Conservation (phyloP, 2,113 vertebrate genomes). For the Seriola aureovittata region DNA sequence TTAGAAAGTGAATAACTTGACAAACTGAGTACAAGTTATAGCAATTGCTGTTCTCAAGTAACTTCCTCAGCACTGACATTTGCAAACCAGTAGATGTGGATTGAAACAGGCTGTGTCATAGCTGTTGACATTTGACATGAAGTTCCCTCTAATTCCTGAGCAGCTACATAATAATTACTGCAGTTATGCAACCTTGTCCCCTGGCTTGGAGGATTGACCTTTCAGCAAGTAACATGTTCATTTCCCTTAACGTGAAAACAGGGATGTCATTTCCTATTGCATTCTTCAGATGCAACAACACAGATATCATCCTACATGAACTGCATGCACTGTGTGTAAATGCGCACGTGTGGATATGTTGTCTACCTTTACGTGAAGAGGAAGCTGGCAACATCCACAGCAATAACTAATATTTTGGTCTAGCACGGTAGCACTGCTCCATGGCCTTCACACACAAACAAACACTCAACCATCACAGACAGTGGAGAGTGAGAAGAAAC, state of each 20-base stretch:
- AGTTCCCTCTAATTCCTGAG: constrained; percentile 64
- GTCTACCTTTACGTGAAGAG: neutral
- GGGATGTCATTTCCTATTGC: constrained; percentile 66
- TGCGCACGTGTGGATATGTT: neutral
- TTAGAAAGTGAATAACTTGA: neutral
- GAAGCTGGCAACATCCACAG: neutral
- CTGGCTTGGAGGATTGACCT: constrained; percentile 70
- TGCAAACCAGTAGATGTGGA: constrained; percentile 38
- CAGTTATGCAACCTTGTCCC: constrained; percentile 70
- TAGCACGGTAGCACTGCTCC: neutral
- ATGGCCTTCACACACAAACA: constrained; percentile 35
- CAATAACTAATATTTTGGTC: constrained; percentile 12
- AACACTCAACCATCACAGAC: constrained; percentile 21
- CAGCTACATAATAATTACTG: constrained; percentile 76
- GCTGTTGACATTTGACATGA: constrained; percentile 72
- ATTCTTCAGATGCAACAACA: constrained; percentile 22
- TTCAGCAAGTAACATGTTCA: constrained; percentile 70
- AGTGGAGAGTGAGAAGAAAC: constrained; percentile 42
- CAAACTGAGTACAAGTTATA: constrained; percentile 4
- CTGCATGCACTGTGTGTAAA: neutral
- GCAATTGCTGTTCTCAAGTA: constrained; percentile 3
- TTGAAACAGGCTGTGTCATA: constrained; percentile 32
- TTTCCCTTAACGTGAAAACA: constrained; percentile 67
- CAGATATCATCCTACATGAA: constrained; percentile 42
- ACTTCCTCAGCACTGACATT: constrained; percentile 62